Percentiles rank a stretch among this genome's conserved stretches.
Conservation (phyloP, 1,140 invertebrate species). For the Bombus waltoni region DNA sequence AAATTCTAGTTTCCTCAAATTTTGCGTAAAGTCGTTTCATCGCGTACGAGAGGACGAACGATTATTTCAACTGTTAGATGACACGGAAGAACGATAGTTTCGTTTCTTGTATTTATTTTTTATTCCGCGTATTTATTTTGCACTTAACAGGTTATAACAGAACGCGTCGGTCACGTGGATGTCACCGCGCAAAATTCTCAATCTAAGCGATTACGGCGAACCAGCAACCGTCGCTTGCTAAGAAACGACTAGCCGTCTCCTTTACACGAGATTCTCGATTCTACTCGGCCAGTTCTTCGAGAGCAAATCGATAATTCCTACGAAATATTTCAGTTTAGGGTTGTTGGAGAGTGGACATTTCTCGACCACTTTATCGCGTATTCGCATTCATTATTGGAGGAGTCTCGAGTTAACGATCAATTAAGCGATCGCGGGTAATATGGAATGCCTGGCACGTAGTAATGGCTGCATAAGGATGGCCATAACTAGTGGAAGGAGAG, state of each 20-base stretch:
- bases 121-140: not conserved
- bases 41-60: not conserved
- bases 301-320: conserved; percentile 22
- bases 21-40: not conserved
- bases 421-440: conserved; percentile 71
- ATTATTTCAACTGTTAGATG: not conserved
- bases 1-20: not conserved
- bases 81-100: too few relatives aligned
- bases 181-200: too few relatives aligned
- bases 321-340: conserved; percentile 50
- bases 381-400: conserved; percentile 66
- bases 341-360: conserved; percentile 46
- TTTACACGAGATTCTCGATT: too few relatives aligned
- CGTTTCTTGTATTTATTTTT: not conserved
- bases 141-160: not conserved
- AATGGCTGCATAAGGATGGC: conserved; percentile 63
- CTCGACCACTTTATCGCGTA: conserved; percentile 45
- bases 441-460: conserved; percentile 71
- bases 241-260: not conserved
- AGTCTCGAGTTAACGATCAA: conserved; percentile 72
- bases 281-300: conserved; percentile 2
- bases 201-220: not conserved
- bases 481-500: conserved; percentile 23
- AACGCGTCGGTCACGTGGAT: too few relatives aligned
- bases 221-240: too few relatives aligned